Base-by-base conservation (phyloP, 2,113 vertebrate genomes). In the Sporophila hypoxantha region DNA sequence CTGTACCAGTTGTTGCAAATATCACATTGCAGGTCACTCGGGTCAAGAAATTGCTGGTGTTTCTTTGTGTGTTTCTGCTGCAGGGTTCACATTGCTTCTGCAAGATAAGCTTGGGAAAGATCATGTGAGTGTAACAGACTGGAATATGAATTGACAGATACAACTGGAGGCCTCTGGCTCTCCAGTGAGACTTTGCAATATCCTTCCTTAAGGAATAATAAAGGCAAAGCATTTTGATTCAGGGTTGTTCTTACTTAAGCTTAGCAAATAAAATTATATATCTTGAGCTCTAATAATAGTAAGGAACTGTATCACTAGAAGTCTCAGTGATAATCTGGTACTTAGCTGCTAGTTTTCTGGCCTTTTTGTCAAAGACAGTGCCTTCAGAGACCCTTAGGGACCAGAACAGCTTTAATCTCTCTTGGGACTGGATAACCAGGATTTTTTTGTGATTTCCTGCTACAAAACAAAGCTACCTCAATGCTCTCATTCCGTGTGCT, bases 401-500 rank as follows among this genome's bases (percentile, higher is more conserved):
- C 12, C 17, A 76, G 50, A 53, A 69, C 11, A 16, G 19, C 10
- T 78, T 76, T 8, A 27, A 5, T 34, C 34, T 74, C 14, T 82
- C 25, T 32, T 73, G 42, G 36, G 5, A 10, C 36, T 52, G 7
- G 59, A 32, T 52, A 26, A 32, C 9, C 21, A 46, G 32, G 12
- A 8, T 4, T 64, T 70, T 82, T 17, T 19, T 30, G 8, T 14
- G 7, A 20, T 66, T 69, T 9, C 11, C 6, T 88, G 46, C 29
- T 46, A 14, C 37, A 52, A 32, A 52, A 37, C 67, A 34, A 55
- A 81, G 44, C 14, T 68, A 42, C 6, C 2, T 29, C 12, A 37
- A 0, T 53, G 29, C 5, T 59, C 15, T 89, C 8, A 5, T 71
- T 75, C 9, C 2, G 0, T 49, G 6, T 23, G 5, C 2, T 60